Conservation (phyloP, 2,113 vertebrate genomes). For the Willisornis vidua region DNA sequence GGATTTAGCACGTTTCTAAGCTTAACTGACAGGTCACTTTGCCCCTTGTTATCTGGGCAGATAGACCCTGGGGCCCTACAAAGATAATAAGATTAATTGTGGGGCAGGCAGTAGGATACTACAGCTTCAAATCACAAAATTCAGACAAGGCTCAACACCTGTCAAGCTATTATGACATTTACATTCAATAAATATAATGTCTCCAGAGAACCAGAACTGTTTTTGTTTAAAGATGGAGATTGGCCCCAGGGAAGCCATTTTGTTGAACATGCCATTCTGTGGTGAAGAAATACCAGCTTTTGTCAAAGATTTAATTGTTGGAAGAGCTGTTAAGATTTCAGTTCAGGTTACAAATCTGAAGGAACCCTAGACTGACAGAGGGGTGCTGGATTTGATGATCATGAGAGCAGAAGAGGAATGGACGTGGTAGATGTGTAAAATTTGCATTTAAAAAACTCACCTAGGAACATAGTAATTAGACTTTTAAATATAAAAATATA, state of each 20-base stretch:
- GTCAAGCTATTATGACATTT: slow-evolving; percentile 59
- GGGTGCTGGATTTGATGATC: slow-evolving; percentile 55
- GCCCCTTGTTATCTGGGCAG: slow-evolving; percentile 48
- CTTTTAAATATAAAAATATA: slow-evolving; percentile 66
- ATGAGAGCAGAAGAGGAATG: slow-evolving; percentile 50
- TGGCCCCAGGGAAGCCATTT: slow-evolving; percentile 55
- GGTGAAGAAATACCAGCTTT: slow-evolving; percentile 50
- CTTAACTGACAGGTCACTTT: slow-evolving; percentile 68
- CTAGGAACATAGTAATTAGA: slow-evolving; percentile 63
- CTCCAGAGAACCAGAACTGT: slow-evolving; percentile 50
- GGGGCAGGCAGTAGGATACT: slow-evolving; percentile 13
- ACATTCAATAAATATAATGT: slow-evolving; percentile 54
- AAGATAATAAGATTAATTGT: slow-evolving; percentile 50
- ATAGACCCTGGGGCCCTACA: slow-evolving; percentile 40
- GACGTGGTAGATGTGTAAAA: slow-evolving; percentile 50
- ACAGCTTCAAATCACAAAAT: slow-evolving; percentile 39
- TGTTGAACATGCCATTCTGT: slow-evolving; percentile 35
- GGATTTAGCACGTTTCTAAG: slow-evolving; percentile 50
- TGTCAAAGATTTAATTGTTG: slow-evolving; percentile 58
- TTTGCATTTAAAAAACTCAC: slow-evolving; percentile 70
- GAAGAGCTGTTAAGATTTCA: slow-evolving; percentile 52
- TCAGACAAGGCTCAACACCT: slow-evolving; percentile 30
- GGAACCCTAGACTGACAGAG: slow-evolving; percentile 50
- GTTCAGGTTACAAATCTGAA: slow-evolving; percentile 60
- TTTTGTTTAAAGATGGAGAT: slow-evolving; percentile 65